phyloP scores from a whole-genome alignment of 2,888 invertebrate species.

The Oscheius sp. region DNA sequence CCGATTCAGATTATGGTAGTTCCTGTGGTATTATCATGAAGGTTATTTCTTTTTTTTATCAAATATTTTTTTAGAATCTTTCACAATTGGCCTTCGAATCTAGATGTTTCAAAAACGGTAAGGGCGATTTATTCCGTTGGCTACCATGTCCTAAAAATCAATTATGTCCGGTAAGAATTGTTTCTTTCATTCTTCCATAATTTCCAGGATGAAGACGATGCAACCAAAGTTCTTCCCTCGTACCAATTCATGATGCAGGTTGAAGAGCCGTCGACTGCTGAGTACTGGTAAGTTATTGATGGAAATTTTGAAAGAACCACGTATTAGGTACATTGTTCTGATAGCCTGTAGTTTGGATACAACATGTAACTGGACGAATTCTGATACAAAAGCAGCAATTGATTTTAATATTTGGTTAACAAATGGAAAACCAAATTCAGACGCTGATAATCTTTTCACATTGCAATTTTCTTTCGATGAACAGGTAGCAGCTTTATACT shows the following conservation, averaged over 20 bases:
- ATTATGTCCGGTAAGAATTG: neutral
- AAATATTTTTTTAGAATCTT: constrained; percentile 80
- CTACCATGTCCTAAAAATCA: constrained; percentile 56
- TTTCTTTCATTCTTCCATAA: too few species aligned
- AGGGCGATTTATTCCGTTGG: constrained; percentile 57
- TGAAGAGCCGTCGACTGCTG: constrained; percentile 86
- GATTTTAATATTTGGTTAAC: constrained; percentile 93
- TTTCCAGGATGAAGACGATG: constrained; percentile 82
- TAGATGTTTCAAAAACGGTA: constrained; percentile 53
- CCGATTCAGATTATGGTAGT: constrained; percentile 43
- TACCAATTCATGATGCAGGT: constrained; percentile 94
- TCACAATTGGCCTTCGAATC: constrained; percentile 84
- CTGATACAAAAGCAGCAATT: constrained; percentile 72
- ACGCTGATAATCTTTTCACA: constrained; percentile 81
- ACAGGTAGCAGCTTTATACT: constrained; percentile 72
- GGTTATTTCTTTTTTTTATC: constrained; percentile 8
- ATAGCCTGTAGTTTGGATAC: constrained; percentile 84
- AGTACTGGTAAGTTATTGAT: constrained; percentile 75
- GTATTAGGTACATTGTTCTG: constrained; percentile 81
- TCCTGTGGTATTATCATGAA: constrained; percentile 50
- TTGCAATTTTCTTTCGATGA: constrained; percentile 96
- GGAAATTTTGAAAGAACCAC: neutral
- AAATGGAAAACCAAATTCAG: constrained; percentile 90
- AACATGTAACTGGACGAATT: constrained; percentile 84
- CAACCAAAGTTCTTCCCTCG: constrained; percentile 84